A percentile compares a stretch with the other conserved stretches of the same genome.
Conservation (phyloP, 2,113 vertebrate species). For the Petaurus breviceps region DNA sequence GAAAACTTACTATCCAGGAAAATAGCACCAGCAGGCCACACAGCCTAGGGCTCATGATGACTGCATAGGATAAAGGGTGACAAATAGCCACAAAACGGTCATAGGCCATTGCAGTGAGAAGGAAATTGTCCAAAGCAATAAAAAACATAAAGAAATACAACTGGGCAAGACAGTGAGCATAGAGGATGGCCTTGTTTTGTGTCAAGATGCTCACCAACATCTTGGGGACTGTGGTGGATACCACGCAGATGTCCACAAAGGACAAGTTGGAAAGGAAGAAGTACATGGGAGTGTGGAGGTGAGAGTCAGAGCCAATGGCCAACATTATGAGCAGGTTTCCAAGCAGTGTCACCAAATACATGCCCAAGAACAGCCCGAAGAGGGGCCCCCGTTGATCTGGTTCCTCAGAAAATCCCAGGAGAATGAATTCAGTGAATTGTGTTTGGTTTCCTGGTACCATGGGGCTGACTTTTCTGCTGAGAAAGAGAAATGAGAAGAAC, state of each 20-base stretch:
- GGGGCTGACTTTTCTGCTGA: too few species aligned
- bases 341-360: not conserved
- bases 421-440: not conserved
- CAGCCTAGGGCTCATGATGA: not conserved
- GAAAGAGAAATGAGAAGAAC: too few species aligned
- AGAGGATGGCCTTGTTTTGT: not conserved
- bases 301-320: not conserved
- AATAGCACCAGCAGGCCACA: not conserved
- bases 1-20: conserved; percentile 28
- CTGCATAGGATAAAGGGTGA: conserved; percentile 51
- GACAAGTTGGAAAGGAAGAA: conserved; percentile 3
- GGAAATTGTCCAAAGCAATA: conserved; percentile 64
- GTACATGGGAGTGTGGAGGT: conserved; percentile 18
- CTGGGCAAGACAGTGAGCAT: not conserved
- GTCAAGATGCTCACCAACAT: conserved; percentile 4
- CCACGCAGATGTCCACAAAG: not conserved
- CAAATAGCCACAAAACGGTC: conserved; percentile 63
- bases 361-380: not conserved
- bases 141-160: conserved; percentile 53
- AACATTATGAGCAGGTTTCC: conserved; percentile 38
- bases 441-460: not conserved
- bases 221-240: not conserved
- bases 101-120: conserved; percentile 64
- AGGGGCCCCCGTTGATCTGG: not conserved
- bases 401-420: conserved; percentile 13